phyloP scores from a whole-genome alignment of 2,888 invertebrate genomes.

The Meliscaeva auricollis region DNA sequence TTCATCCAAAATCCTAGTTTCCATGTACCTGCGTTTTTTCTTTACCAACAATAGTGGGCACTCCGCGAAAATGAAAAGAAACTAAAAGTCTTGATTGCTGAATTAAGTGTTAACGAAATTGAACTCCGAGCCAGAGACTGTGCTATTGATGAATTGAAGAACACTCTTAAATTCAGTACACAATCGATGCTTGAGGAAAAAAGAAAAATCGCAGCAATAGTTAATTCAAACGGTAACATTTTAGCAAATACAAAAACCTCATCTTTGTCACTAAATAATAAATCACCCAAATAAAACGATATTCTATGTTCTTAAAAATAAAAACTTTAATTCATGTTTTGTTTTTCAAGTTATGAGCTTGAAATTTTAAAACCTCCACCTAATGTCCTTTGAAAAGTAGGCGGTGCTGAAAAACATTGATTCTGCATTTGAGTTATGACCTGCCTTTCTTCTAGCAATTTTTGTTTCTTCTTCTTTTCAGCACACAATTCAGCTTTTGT shows the following conservation, averaged over 20 bases:
- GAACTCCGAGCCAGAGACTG: slow-evolving; percentile 81
- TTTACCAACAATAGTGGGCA: slow-evolving; percentile 73
- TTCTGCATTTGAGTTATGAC: slow-evolving; percentile 82
- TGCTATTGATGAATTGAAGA: slow-evolving; percentile 80
- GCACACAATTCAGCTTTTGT: slow-evolving; percentile 81
- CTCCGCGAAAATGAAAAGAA: slow-evolving; percentile 79
- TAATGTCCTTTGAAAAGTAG: slow-evolving; percentile 80
- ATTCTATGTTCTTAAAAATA: background rate
- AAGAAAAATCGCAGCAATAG: slow-evolving; percentile 15
- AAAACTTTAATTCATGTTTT: slow-evolving; percentile 12
- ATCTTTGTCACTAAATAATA: background rate
- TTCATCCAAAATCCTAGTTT: too few relatives aligned
- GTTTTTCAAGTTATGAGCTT: slow-evolving; percentile 9
- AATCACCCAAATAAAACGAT: background rate
- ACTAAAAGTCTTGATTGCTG: slow-evolving; percentile 81
- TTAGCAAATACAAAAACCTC: background rate
- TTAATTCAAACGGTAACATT: background rate
- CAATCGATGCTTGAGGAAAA: slow-evolving; percentile 64
- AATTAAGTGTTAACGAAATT: slow-evolving; percentile 81
- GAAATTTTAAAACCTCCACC: slow-evolving; percentile 81
- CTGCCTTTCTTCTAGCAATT: slow-evolving; percentile 81
- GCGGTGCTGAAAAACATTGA: slow-evolving; percentile 83
- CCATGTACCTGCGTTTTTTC: background rate
- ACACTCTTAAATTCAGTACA: slow-evolving; percentile 75
- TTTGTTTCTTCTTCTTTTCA: slow-evolving; percentile 82